Percentiles rank a stretch among this genome's conserved stretches.
phyloP scores from a whole-genome alignment of 2,113 vertebrate species.

The Sapayoa aenigma region DNA sequence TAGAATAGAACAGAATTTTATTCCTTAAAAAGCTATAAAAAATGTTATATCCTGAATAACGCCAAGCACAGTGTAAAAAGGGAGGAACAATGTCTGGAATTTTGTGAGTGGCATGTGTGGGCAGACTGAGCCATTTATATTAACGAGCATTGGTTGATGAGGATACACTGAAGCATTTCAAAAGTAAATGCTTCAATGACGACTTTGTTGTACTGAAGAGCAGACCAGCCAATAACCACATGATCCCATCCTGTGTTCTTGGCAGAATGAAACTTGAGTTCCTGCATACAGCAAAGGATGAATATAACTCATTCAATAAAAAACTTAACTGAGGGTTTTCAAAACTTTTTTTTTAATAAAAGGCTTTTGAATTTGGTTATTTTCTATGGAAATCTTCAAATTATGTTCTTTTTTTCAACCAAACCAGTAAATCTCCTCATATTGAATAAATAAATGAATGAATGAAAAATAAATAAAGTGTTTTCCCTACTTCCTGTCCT shows the following conservation, averaged over 20 bases:
- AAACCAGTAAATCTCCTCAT: not conserved
- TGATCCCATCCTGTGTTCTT: slow-evolving; percentile 37
- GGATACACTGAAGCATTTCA: slow-evolving; percentile 9
- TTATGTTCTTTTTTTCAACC: not conserved
- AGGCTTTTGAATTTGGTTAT: not conserved
- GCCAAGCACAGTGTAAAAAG: not conserved
- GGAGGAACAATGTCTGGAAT: not conserved
- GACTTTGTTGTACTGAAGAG: slow-evolving; percentile 24
- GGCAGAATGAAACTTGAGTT: slow-evolving; percentile 29
- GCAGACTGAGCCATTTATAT: not conserved
- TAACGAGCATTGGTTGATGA: not conserved
- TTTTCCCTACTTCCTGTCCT: not conserved
- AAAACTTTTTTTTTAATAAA: not conserved
- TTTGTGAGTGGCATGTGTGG: not conserved
- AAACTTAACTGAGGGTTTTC: not conserved
- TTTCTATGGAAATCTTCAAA: slow-evolving; percentile 4
- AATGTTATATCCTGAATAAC: not conserved
- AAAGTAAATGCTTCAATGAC: slow-evolving; percentile 34
- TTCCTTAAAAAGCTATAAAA: not conserved
- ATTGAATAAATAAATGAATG: not conserved
- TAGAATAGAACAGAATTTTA: not conserved
- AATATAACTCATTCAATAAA: slow-evolving; percentile 36
- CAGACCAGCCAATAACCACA: slow-evolving; percentile 48
- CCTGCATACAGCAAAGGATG: not conserved
- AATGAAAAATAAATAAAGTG: not conserved